phyloP scores from a whole-genome alignment of 2,113 vertebrate genomes.

The Ardeotis arabs region DNA sequence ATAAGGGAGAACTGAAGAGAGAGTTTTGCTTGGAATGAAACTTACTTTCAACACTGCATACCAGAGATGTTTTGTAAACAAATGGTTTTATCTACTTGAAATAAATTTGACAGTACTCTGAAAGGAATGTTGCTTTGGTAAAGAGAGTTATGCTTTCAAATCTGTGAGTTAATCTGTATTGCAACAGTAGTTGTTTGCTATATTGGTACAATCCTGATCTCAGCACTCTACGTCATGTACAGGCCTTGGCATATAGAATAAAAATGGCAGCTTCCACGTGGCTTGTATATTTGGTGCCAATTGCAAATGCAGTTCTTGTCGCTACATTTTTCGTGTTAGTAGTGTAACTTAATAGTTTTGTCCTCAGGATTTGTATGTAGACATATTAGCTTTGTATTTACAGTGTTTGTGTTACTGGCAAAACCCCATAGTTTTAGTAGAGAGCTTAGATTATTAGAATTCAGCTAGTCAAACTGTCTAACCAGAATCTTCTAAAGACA shows the following conservation, averaged over 20 bases:
- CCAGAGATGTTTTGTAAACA: background rate
- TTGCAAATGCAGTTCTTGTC: background rate
- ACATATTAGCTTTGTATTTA: background rate
- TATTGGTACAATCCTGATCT: background rate
- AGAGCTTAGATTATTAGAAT: background rate
- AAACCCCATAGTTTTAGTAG: background rate
- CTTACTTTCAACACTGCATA: background rate
- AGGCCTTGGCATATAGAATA: background rate
- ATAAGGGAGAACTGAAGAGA: background rate
- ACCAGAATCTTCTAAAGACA: background rate
- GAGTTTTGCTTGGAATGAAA: background rate
- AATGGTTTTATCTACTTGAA: background rate
- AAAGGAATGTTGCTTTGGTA: background rate
- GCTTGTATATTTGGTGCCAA: background rate
- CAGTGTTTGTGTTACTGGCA: background rate
- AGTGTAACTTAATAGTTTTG: background rate
- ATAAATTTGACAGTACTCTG: background rate
- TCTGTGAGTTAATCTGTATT: background rate
- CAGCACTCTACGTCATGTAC: accelerated
- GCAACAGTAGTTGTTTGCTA: background rate
- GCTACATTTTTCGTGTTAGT: background rate
- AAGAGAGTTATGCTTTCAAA: background rate
- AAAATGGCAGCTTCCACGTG: accelerated
- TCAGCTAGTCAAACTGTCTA: background rate
- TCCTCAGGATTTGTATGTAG: background rate